Base-by-base conservation (phyloP, 2,888 invertebrate genomes). In the Tipula unca region DNA sequence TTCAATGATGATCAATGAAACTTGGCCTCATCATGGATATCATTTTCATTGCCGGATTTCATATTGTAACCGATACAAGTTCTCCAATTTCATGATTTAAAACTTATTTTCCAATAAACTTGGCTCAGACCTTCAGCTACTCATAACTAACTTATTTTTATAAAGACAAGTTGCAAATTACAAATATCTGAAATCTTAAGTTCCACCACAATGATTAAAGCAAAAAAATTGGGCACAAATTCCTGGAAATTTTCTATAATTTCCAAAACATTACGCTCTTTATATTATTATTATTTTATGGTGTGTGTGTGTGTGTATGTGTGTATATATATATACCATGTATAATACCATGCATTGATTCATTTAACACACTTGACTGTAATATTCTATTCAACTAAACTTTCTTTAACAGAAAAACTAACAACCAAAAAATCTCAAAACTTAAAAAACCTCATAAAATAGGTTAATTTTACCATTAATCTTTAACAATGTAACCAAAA, bases 401-500 rank as follows among this genome's bases (percentile, higher is more conserved):
- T 69, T 69, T 69, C 69, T 69, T 69, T 69, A 69, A 69, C 25
- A 69, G 25, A 25, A 69, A 25, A 48, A 25, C 25, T 25, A 69
- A 69, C 69, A 69, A 69, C 69, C 69, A 69, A 69, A 69, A 69
- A 69, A 69, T 25, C 10, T 48, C 48, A 48, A 48, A 48, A n/a
- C 48, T n/a, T 8, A 69, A 69, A 48, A 69, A 69, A 69, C 3
- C 25, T 69, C 25, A 25, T 69, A 69, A 69, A 69, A 69, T 69
- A 69, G 69, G 69, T 69, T 69, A 69, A 69, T 69, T 69, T 69
- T 69, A 69, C 69, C 69, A 69, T 69, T 69, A 69, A 69, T 69
- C 69, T 69, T 69, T 17, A 48, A 48, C 48, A 48, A 48, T 48
- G 20, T 48, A 48, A 69, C 69, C 69, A 69, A 69, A 69, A 69